A percentile compares a stretch with the other conserved stretches of the same genome.
Conservation (phyloP, 2,888 invertebrate genomes). For the Phengaris arion region DNA sequence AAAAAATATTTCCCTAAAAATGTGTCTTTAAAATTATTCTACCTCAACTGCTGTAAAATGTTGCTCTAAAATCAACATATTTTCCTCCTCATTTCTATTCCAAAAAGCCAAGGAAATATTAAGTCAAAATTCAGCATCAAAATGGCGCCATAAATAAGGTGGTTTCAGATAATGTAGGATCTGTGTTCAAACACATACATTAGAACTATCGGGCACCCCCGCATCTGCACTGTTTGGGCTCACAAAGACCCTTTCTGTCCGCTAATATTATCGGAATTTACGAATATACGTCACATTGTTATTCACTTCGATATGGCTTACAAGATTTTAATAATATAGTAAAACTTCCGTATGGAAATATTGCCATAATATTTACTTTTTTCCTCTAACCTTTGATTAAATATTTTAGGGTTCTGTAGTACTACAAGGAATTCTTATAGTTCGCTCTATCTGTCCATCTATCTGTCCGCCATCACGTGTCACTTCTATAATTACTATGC, state of each 20-base stretch:
- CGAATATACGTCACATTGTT: not conserved
- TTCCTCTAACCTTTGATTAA: too few species aligned
- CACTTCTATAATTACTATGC: too few species aligned
- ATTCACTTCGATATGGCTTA: not conserved
- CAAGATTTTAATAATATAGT: not conserved
- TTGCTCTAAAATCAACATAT: not conserved
- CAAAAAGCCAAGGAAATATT: not conserved
- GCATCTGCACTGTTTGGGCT: not conserved
- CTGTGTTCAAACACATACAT: constrained; percentile 1
- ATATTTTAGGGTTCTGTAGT: too few species aligned
- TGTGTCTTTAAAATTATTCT: too few species aligned
- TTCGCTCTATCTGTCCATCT: too few species aligned
- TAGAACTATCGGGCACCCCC: not conserved
- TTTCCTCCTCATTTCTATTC: not conserved
- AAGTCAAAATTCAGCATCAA: not conserved
- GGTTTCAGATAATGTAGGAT: not conserved
- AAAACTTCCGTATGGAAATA: not conserved
- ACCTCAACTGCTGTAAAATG: not conserved
- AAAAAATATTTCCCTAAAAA: too few species aligned
- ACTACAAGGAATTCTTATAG: too few species aligned
- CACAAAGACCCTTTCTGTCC: not conserved
- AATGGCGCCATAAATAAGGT: not conserved
- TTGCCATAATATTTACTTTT: not conserved
- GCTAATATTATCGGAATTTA: not conserved
- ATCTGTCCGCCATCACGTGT: too few species aligned